Evolutionary conservation across 2,888 invertebrate species (phyloP).

Genomic region (Hybos culiciformis): DNA sequence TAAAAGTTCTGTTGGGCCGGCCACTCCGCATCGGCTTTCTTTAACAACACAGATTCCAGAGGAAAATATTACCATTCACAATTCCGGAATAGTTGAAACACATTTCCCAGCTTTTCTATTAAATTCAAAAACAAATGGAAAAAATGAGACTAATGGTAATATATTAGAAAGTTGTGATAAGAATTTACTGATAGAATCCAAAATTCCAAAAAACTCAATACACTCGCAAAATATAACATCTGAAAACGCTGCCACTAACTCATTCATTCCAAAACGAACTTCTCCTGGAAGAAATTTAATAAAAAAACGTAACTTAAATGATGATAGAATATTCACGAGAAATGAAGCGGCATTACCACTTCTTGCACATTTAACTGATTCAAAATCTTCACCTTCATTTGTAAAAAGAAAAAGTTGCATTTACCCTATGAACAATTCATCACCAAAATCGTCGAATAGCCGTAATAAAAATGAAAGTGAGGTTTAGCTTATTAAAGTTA

Average conservation of each 20-base stretch:
- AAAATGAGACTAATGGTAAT: neutral
- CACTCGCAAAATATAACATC: neutral
- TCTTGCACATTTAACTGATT: conserved; percentile 35
- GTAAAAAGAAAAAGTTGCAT: conserved; percentile 48
- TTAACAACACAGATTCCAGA: conserved; percentile 12
- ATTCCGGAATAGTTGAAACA: conserved; percentile 33
- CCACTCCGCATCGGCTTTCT: conserved; percentile 1
- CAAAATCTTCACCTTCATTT: conserved; percentile 39
- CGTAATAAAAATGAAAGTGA: conserved; percentile 17
- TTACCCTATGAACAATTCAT: conserved; percentile 36
- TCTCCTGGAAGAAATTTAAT: no score
- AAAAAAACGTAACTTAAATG: conserved; percentile 9
- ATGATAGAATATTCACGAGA: conserved; percentile 30
- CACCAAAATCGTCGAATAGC: conserved; percentile 7
- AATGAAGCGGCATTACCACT: conserved; percentile 46
- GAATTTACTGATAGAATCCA: conserved; percentile 16
- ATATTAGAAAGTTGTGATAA: conserved; percentile 16
- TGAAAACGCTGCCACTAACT: no score
- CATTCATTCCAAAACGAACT: conserved; percentile 16
- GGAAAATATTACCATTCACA: conserved; percentile 9
- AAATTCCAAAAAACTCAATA: conserved; percentile 8
- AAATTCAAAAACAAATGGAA: neutral
- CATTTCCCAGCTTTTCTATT: conserved; percentile 31
- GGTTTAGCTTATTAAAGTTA: no score
- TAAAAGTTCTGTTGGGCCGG: conserved; percentile 21